These are phyloP conservation scores for Philaenus spumarius DNA, from an alignment of 1,140 invertebrate species.

Conservation along the genomic window DNA sequence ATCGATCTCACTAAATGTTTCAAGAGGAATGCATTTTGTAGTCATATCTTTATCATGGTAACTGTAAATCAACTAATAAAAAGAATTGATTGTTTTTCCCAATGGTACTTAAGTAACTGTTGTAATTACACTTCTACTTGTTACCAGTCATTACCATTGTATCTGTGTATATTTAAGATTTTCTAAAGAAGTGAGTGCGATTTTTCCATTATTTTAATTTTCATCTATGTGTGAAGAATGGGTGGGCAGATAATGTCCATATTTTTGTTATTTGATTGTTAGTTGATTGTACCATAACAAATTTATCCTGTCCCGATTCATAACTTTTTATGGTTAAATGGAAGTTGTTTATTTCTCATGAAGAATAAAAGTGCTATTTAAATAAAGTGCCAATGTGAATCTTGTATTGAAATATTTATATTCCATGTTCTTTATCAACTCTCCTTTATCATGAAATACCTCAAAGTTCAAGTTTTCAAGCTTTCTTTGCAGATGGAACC, in stretches of 20 bases:
- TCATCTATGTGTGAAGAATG: slow-evolving; percentile 19
- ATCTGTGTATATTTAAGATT: slow-evolving; percentile 22
- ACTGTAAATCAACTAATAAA: not conserved
- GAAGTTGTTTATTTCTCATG: slow-evolving; percentile 22
- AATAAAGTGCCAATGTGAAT: slow-evolving; percentile 27
- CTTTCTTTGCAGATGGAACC: too few relatives aligned
- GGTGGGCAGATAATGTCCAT: slow-evolving; percentile 15
- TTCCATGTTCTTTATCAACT: slow-evolving; percentile 7
- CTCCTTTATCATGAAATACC: slow-evolving; percentile 7
- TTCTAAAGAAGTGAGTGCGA: slow-evolving; percentile 17
- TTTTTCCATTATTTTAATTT: slow-evolving; percentile 8
- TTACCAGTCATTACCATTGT: slow-evolving; percentile 24
- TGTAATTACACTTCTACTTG: slow-evolving; percentile 23
- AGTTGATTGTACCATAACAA: slow-evolving; percentile 16
- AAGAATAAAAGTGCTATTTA: slow-evolving; percentile 23
- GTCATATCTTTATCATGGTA: slow-evolving; percentile 12
- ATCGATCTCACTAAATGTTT: slow-evolving; percentile 20
- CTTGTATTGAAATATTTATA: slow-evolving; percentile 8
- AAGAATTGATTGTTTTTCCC: slow-evolving; percentile 16
- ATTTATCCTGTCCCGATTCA: slow-evolving; percentile 21
- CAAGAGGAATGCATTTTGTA: slow-evolving; percentile 10
- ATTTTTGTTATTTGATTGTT: slow-evolving; percentile 15
- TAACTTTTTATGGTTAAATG: slow-evolving; percentile 23
- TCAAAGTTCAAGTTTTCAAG: slow-evolving; percentile 8
- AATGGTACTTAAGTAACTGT: slow-evolving; percentile 26